phyloP scores from a whole-genome alignment of 35 echinoderm and acorn worm genomes.

The Acanthaster planci region DNA sequence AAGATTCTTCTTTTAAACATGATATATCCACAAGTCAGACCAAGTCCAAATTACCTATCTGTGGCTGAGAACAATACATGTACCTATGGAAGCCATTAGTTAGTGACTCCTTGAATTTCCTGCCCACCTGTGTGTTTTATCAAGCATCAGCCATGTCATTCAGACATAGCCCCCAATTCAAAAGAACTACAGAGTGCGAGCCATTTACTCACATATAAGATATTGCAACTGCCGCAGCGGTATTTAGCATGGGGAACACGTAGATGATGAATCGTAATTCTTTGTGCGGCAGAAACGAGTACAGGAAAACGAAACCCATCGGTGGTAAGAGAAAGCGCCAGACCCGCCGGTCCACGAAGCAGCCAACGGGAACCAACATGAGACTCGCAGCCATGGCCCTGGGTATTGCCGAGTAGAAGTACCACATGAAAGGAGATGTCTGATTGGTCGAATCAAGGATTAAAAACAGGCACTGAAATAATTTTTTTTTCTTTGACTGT shows the following conservation, averaged over 20 bases:
- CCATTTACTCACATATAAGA: constrained; percentile 73
- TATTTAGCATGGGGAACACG: constrained; percentile 85
- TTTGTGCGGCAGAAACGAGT: constrained; percentile 93
- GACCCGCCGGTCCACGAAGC: constrained; percentile 50
- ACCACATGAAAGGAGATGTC: constrained; percentile 97
- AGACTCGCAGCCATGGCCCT: constrained; percentile 72
- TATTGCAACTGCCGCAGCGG: constrained; percentile 69
- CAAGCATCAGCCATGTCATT: background rate
- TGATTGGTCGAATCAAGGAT: constrained; percentile 32
- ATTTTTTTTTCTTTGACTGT: background rate
- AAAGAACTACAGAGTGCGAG: background rate
- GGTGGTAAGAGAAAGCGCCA: constrained; percentile 66
- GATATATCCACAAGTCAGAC: too few species aligned
- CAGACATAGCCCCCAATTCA: background rate
- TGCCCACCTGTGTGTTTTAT: too few species aligned
- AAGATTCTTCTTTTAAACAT: too few species aligned
- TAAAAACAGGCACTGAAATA: background rate
- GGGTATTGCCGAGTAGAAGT: constrained; percentile 97
- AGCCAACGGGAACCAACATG: constrained; percentile 77
- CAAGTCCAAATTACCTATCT: too few species aligned
- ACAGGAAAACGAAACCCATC: constrained; percentile 91
- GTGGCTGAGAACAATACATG: too few species aligned
- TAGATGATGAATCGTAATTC: constrained; percentile 97
- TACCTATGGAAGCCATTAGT: too few species aligned
- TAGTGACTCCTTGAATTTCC: too few species aligned